A percentile compares a stretch with the other conserved stretches of the same genome.
Evolutionary conservation across 2,113 vertebrate species (phyloP).

Genomic region (Falco punctatus): DNA sequence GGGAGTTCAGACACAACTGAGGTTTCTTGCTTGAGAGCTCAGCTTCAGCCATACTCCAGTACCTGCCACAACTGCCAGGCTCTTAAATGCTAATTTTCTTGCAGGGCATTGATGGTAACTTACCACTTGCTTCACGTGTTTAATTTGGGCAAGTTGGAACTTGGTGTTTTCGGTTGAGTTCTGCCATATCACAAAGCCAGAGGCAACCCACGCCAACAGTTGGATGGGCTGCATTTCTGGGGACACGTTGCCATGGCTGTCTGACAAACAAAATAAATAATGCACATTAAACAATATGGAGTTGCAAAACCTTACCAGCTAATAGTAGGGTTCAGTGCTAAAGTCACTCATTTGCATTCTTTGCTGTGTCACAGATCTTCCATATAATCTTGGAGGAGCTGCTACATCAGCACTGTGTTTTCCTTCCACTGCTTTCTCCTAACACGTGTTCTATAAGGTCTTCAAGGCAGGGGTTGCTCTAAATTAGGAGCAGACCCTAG

Average conservation of each 20-base stretch:
- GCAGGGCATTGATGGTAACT: slow-evolving; percentile 9
- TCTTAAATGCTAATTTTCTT: not conserved
- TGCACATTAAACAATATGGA: not conserved
- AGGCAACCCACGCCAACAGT: slow-evolving; percentile 78
- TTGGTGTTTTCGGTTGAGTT: slow-evolving; percentile 87
- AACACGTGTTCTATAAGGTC: accelerated
- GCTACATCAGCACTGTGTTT: not conserved
- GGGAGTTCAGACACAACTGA: not conserved
- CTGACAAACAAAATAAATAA: slow-evolving; percentile 59
- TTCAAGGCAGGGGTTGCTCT: not conserved
- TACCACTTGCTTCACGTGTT: slow-evolving; percentile 89
- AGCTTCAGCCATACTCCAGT: not conserved
- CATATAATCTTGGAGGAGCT: not conserved
- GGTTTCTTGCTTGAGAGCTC: not conserved
- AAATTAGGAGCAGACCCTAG: not conserved
- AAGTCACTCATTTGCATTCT: not conserved
- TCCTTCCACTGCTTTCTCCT: not conserved
- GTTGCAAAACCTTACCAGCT: not conserved
- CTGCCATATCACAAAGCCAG: slow-evolving; percentile 85
- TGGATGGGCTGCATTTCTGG: slow-evolving; percentile 83
- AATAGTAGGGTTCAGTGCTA: not conserved
- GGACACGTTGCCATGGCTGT: slow-evolving; percentile 81
- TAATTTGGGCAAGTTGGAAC: slow-evolving; percentile 84
- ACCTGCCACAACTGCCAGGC: not conserved
- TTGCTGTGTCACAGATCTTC: not conserved